Evolutionary conservation across 2,888 invertebrate species (phyloP).

Genomic region (Chelonus formosanus): DNA sequence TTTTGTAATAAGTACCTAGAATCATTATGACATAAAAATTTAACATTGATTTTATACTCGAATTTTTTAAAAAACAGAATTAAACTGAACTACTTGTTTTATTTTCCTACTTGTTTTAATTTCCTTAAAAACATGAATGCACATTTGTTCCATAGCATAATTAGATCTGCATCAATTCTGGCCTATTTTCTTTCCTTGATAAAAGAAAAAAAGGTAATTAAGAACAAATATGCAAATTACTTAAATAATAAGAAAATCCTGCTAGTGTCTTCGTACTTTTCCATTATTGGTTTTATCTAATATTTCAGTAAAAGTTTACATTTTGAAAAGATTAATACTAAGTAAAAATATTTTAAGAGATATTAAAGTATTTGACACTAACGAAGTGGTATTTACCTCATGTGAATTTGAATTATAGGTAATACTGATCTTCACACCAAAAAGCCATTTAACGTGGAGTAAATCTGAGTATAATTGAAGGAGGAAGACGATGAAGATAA

Average conservation of each 20-base stretch:
- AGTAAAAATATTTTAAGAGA: no score
- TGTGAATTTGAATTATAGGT: conserved; percentile 88
- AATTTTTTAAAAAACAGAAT: conserved; percentile 68
- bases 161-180: conserved; percentile 87
- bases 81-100: no score
- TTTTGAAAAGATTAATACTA: no score
- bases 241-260: conserved; percentile 52
- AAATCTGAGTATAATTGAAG: conserved; percentile 98
- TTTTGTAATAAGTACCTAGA: conserved; percentile 84
- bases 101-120: no score
- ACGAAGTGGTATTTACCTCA: conserved; percentile 75
- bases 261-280: no score
- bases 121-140: conserved; percentile 99
- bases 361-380: conserved; percentile 39
- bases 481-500: conserved; percentile 97
- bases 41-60: no score
- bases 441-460: conserved; percentile 95
- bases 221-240: conserved; percentile 48
- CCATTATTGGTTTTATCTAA: no score
- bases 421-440: conserved; percentile 92
- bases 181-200: conserved; percentile 71
- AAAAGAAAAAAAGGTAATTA: not conserved
- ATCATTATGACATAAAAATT: conserved; percentile 41
- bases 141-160: conserved; percentile 95
- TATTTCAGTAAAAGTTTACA: no score